Base-by-base conservation (phyloP, 1,140 invertebrate species). In the Lanistes nyassanus region DNA sequence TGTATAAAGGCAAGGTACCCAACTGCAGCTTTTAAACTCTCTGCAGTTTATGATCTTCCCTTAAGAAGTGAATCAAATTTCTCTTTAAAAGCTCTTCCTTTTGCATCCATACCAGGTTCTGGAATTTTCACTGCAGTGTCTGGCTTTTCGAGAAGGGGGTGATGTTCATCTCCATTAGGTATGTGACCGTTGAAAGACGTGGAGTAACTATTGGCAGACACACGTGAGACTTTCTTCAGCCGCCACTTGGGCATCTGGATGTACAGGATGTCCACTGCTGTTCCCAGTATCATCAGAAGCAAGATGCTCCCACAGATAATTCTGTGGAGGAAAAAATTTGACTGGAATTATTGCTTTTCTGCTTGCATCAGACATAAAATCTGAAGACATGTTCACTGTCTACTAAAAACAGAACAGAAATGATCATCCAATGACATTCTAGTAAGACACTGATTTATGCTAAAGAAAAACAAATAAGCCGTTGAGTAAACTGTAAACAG, bases 231-330 rank as follows among this genome's bases (percentile, higher is more conserved):
- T 6, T 65, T 65, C 21, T 21, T 19, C 31, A 34, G 3, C 23
- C 23, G 1, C 31, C 29, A 34, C 23, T 65, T 65, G 39, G 67
- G 58, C 67, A 72, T 64, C n/a, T 75, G 74, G 13, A 67, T 58
- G 19, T 80, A 67, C 2, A 79, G 62, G 37, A 80, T 56, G 74
- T 82, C 81, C 73, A 75, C 78, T 21, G 51, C 65, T 6, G 81
- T 82, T 16, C 76, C 77, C 21, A 75, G 7, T 3, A 76, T 36
- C 66, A 82, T 77, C 26, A 82, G n/a, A 19, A 51, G 13, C 11
- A 64, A 26, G 36, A 82, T 60, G 34, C 56, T 13, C 1, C 42
- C 19, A 47, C 42, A 47, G 5, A 47, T 0, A 9, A 47, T 16
- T 13, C 42, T 47, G 42, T 16, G 19, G 9, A 47, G 1, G 19